These are phyloP conservation scores for Peribatodes rhomboidaria DNA, from an alignment of 2,888 invertebrate genomes.

Conservation along the genomic window DNA sequence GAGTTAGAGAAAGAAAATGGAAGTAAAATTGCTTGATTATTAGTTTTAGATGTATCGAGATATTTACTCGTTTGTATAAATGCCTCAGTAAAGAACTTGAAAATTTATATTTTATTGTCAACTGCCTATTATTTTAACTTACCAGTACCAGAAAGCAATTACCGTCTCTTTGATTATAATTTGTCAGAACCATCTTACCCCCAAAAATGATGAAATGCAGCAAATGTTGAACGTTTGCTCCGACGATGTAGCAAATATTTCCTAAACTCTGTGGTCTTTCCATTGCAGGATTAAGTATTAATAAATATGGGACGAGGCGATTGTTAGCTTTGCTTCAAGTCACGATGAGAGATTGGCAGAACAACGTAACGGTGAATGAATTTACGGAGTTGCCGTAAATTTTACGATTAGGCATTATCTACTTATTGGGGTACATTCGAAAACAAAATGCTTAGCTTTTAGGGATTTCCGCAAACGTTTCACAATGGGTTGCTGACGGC, in stretches of 20 bases:
- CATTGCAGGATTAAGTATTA: slow-evolving; percentile 26
- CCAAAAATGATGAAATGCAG: too few species aligned
- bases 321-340: slow-evolving; percentile 8
- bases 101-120: too few species aligned
- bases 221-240: too few species aligned
- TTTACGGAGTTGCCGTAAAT: not conserved
- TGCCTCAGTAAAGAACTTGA: too few species aligned
- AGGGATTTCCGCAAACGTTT: too few species aligned
- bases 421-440: not conserved
- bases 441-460: not conserved
- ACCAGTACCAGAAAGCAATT: too few species aligned
- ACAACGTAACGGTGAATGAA: not conserved
- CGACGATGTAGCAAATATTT: not conserved
- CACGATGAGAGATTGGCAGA: not conserved
- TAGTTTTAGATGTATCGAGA: not conserved
- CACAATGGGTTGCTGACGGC: too few species aligned
- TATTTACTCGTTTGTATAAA: too few species aligned
- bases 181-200: too few species aligned
- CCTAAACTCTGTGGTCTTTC: slow-evolving; percentile 4
- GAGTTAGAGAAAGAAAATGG: not conserved
- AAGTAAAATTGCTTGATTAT: not conserved
- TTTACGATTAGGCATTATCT: not conserved
- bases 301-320: not conserved
- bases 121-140: too few species aligned
- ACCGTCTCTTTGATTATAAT: too few species aligned